A percentile compares a stretch with the other conserved stretches of the same genome.
Evolutionary conservation across 2,797 vertebrate genomes (phyloP).

Genomic region (Hirundo rustica): DNA sequence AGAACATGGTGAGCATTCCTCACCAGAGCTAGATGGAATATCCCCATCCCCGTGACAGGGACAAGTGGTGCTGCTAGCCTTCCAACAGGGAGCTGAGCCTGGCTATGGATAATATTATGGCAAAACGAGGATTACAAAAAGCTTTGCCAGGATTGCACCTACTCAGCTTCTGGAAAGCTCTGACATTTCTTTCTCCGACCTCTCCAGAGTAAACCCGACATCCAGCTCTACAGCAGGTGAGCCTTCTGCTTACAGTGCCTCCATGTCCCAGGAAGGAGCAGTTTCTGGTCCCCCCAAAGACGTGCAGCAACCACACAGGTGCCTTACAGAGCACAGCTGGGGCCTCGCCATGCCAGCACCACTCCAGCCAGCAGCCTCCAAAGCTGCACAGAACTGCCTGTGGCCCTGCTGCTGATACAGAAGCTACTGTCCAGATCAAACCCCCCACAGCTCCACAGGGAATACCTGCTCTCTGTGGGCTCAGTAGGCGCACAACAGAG

Average conservation of each 20-base stretch:
- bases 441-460: background rate
- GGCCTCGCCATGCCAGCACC: accelerated
- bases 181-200: background rate
- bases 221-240: background rate
- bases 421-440: background rate
- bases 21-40: accelerated
- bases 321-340: background rate
- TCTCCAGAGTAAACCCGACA: background rate
- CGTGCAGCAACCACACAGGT: background rate
- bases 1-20: no score
- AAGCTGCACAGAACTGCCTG: accelerated
- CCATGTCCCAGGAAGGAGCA: background rate
- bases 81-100: background rate
- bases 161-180: background rate
- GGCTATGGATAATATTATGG: accelerated
- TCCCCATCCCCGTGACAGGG: no score
- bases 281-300: background rate
- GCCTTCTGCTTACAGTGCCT: background rate
- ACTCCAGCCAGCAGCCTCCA: background rate
- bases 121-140: background rate
- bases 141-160: background rate
- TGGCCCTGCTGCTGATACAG: background rate
- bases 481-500: accelerated
- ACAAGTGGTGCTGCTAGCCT: background rate
- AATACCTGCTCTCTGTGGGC: background rate